Evolutionary conservation across 2,797 vertebrate species (phyloP).

Genomic region (Semotilus atromaculatus): DNA sequence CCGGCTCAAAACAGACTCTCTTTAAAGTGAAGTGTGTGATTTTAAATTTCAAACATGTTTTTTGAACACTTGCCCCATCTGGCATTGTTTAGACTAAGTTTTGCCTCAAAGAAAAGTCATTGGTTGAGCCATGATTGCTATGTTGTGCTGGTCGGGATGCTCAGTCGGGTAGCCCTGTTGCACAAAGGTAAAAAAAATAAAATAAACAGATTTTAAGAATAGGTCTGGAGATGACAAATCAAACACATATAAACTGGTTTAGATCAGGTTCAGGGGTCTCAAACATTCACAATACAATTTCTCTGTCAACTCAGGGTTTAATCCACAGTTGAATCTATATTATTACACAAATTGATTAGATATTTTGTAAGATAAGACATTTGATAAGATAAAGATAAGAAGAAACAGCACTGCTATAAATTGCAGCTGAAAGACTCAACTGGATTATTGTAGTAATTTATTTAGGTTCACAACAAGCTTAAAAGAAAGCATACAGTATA

Average conservation of each 20-base stretch:
- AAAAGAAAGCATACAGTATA: not conserved
- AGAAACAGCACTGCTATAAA: not conserved
- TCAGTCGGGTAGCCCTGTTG: not conserved
- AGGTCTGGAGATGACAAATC: not conserved
- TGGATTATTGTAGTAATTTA: not conserved
- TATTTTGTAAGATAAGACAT: too few relatives aligned
- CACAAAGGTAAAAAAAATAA: not conserved
- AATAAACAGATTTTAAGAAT: not conserved
- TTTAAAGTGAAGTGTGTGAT: not conserved
- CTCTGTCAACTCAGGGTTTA: not conserved
- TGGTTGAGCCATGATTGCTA: not conserved
- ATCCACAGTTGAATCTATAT: not conserved
- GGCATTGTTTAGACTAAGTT: not conserved
- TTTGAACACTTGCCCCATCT: not conserved
- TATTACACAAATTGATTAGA: too few relatives aligned
- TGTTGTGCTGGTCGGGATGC: not conserved
- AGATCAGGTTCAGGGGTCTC: not conserved
- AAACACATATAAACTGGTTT: not conserved
- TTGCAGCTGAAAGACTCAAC: not conserved
- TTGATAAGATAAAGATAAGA: too few relatives aligned
- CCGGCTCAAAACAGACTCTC: not conserved
- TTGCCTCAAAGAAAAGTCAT: not conserved
- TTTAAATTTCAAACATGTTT: not conserved
- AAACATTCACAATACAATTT: not conserved
- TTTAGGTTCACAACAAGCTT: not conserved